phyloP scores from a whole-genome alignment of 2,888 invertebrate species.

The Hyposoter didymator region DNA sequence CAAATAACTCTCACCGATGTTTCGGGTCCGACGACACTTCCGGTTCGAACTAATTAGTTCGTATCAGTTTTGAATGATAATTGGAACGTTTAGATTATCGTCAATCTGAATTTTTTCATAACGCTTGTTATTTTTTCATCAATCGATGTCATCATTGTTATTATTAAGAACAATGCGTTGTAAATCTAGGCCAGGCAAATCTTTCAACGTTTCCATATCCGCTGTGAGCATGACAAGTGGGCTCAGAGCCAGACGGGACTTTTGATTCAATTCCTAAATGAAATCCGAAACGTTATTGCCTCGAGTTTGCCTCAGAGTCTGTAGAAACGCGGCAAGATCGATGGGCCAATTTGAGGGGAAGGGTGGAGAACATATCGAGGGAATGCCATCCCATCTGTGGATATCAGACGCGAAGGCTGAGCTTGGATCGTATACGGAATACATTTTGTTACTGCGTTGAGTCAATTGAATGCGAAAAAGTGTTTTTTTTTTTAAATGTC shows the following conservation, averaged over 20 bases:
- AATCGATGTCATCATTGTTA: background rate
- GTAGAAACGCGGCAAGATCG: slow-evolving; percentile 16
- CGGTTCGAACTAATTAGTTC: slow-evolving; percentile 7
- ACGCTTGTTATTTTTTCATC: no score
- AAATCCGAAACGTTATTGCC: slow-evolving; percentile 33
- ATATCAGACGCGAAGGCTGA: background rate
- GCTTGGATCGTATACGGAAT: background rate
- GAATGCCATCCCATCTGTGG: background rate
- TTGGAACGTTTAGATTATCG: background rate
- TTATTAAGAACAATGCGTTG: background rate
- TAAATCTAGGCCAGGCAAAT: slow-evolving; percentile 40
- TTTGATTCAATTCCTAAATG: slow-evolving; percentile 44
- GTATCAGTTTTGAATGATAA: background rate
- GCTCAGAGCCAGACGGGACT: slow-evolving; percentile 33
- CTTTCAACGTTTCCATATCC: background rate
- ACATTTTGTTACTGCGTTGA: background rate
- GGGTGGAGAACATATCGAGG: background rate
- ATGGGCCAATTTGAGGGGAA: slow-evolving; percentile 13
- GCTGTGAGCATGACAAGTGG: slow-evolving; percentile 35
- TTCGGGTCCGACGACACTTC: background rate
- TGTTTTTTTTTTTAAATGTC: no score
- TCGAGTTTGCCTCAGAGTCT: slow-evolving; percentile 21
- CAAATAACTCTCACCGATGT: background rate
- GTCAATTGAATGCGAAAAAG: no score
- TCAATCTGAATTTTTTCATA: background rate